Evolutionary conservation across 2,797 vertebrate species (phyloP).

Genomic region (Allobates femoralis): DNA sequence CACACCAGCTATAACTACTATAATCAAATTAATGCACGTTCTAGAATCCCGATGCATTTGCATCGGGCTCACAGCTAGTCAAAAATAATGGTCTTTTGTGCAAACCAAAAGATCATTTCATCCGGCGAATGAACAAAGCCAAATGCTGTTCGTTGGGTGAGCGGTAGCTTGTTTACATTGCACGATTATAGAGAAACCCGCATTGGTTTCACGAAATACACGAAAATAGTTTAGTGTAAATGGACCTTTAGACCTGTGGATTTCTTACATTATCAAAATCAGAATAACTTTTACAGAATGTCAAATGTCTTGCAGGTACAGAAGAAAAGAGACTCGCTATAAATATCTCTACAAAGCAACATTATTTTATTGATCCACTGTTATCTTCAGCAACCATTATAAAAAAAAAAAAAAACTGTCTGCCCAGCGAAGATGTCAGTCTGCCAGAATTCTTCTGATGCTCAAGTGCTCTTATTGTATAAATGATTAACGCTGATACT

Average conservation of each 20-base stretch:
- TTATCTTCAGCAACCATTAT: slow-evolving; percentile 27
- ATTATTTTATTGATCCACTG: slow-evolving; percentile 27
- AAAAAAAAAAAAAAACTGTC: slow-evolving; percentile 15
- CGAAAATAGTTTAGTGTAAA: too few relatives aligned
- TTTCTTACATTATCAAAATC: neutral
- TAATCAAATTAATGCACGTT: too few relatives aligned
- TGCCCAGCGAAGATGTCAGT: slow-evolving; percentile 28
- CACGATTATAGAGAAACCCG: too few relatives aligned
- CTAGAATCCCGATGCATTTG: too few relatives aligned
- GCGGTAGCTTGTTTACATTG: too few relatives aligned
- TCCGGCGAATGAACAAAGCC: too few relatives aligned
- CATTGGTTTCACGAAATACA: too few relatives aligned
- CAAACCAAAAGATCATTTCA: too few relatives aligned
- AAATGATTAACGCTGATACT: slow-evolving; percentile 58
- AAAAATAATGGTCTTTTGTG: too few relatives aligned
- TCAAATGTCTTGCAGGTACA: neutral
- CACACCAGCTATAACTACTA: too few relatives aligned
- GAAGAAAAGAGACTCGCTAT: neutral
- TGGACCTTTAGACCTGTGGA: neutral
- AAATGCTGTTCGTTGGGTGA: too few relatives aligned
- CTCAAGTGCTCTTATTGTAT: slow-evolving; percentile 58
- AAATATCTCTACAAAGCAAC: neutral
- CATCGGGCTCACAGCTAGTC: too few relatives aligned
- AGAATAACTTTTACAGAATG: neutral
- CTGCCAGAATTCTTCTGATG: slow-evolving; percentile 50